Percentiles rank a stretch among this genome's conserved stretches.
Conservation (phyloP, 2,113 vertebrate genomes). For the Lathamus discolor region DNA sequence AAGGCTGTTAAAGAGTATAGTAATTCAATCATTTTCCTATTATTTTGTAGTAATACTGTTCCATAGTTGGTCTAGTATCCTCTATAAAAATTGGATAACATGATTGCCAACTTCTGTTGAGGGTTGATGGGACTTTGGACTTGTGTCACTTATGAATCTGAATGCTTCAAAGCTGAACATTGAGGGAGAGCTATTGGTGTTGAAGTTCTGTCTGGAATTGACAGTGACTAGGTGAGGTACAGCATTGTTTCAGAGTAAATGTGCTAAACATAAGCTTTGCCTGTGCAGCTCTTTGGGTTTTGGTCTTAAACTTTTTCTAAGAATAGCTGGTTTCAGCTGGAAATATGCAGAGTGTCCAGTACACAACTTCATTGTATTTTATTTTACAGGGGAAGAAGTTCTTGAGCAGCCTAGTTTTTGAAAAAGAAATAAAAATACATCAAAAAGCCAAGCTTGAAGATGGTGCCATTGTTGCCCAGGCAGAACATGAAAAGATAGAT, state of each 20-base stretch:
- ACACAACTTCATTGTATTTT: background rate
- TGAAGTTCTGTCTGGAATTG: background rate
- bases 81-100: background rate
- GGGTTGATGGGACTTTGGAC: background rate
- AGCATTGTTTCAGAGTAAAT: background rate
- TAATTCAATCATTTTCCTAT: background rate
- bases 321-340: background rate
- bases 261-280: background rate
- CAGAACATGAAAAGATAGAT: slow-evolving; percentile 71
- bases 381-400: slow-evolving; percentile 77
- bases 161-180: background rate
- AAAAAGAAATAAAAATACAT: slow-evolving; percentile 77
- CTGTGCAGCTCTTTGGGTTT: background rate
- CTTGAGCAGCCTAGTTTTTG: slow-evolving; percentile 76
- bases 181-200: background rate
- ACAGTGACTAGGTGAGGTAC: background rate
- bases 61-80: background rate
- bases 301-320: background rate
- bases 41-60: background rate
- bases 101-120: background rate
- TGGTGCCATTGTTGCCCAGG: slow-evolving; percentile 75
- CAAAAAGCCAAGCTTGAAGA: slow-evolving; percentile 72
- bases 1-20: background rate
- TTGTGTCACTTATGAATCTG: background rate
- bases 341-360: background rate